Percentiles rank a stretch among this genome's conserved stretches.
Conservation (phyloP, 2,888 invertebrate genomes). For the Syrista parreyssii region DNA sequence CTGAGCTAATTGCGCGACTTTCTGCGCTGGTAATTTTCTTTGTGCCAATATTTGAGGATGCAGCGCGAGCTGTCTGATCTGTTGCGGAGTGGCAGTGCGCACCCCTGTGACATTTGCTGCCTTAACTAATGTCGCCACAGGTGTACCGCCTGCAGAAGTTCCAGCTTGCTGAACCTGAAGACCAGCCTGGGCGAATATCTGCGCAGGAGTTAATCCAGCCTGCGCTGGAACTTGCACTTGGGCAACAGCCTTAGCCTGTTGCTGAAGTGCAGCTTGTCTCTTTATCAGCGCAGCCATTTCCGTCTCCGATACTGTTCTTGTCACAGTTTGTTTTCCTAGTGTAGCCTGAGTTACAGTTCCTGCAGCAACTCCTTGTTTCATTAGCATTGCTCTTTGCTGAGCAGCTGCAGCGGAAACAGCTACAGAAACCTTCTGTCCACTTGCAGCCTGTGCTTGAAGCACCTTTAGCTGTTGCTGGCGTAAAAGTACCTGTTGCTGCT, state of each 20-base stretch:
- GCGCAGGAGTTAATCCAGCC: slow-evolving; percentile 65
- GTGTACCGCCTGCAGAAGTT: slow-evolving; percentile 65
- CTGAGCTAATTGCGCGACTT: slow-evolving; percentile 73
- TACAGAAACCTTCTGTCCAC: slow-evolving; percentile 62
- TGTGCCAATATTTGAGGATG: slow-evolving; percentile 71
- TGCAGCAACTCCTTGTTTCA: slow-evolving; percentile 51
- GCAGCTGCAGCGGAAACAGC: slow-evolving; percentile 57
- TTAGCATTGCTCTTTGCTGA: slow-evolving; percentile 57
- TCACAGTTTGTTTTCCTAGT: slow-evolving; percentile 65
- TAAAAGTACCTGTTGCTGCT: slow-evolving; percentile 70
- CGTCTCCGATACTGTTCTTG: slow-evolving; percentile 69
- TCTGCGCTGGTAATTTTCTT: slow-evolving; percentile 71
- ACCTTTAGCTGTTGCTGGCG: slow-evolving; percentile 60
- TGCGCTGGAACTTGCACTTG: slow-evolving; percentile 60
- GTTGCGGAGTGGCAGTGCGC: slow-evolving; percentile 73
- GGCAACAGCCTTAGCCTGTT: slow-evolving; percentile 60
- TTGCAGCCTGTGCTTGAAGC: slow-evolving; percentile 53
- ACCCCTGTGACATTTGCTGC: slow-evolving; percentile 67
- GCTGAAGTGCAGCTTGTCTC: slow-evolving; percentile 65
- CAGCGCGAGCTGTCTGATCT: slow-evolving; percentile 74
- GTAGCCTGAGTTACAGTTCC: slow-evolving; percentile 37
- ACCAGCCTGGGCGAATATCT: slow-evolving; percentile 72
- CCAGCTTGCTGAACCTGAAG: slow-evolving; percentile 69
- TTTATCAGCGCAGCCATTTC: slow-evolving; percentile 73
- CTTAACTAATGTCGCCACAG: slow-evolving; percentile 75